These are phyloP conservation scores for Minunthozetes semirufus DNA, from an alignment of 2,888 invertebrate genomes.

Conservation along the genomic window DNA sequence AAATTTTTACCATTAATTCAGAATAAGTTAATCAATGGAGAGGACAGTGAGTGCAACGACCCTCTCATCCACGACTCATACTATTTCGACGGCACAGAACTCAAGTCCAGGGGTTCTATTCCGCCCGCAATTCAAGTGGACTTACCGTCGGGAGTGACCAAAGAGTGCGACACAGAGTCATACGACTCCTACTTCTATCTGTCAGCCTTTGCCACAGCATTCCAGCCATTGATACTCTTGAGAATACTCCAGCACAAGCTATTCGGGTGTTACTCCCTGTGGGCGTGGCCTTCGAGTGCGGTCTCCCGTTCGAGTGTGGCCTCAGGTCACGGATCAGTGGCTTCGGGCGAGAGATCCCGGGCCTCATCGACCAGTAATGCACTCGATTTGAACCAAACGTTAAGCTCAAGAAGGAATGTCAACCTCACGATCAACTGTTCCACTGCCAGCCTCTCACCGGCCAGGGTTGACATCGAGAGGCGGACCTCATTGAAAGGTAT, in stretches of 20 bases:
- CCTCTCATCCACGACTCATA: slow-evolving; percentile 28
- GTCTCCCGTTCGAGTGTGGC: slow-evolving; percentile 44
- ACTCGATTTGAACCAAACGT: slow-evolving; percentile 43
- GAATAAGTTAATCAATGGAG: slow-evolving; percentile 35
- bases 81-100: slow-evolving; percentile 21
- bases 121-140: slow-evolving; percentile 37
- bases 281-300: slow-evolving; percentile 51
- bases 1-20: no score
- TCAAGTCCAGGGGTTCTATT: neutral
- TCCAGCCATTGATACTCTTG: slow-evolving; percentile 55
- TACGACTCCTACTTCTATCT: slow-evolving; percentile 39
- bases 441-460: slow-evolving; percentile 28
- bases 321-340: slow-evolving; percentile 20
- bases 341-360: slow-evolving; percentile 38
- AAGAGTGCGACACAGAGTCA: neutral
- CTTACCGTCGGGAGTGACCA: slow-evolving; percentile 25
- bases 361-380: slow-evolving; percentile 37
- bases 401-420: slow-evolving; percentile 49
- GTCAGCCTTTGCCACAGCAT: slow-evolving; percentile 52
- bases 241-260: slow-evolving; percentile 55
- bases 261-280: slow-evolving; percentile 53
- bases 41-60: slow-evolving; percentile 29
- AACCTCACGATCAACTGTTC: slow-evolving; percentile 41
- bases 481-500: slow-evolving; percentile 31
- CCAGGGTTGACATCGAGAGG: slow-evolving; percentile 32